These are phyloP conservation scores for Heliconius erato DNA, from an alignment of 2,888 invertebrate genomes.

Conservation along the genomic window DNA sequence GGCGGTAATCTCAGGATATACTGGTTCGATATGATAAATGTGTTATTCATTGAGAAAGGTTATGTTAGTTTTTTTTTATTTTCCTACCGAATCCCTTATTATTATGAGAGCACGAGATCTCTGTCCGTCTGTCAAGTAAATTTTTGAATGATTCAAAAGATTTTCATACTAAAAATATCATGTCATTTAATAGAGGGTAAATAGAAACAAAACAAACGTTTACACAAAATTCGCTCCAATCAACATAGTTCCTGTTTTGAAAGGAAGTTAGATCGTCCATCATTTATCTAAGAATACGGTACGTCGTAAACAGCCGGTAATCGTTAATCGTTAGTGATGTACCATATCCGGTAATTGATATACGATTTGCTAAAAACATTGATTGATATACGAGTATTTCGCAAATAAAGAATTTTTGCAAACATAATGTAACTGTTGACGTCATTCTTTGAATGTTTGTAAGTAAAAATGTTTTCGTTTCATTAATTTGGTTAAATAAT, in stretches of 20 bases:
- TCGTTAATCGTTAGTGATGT: conserved; percentile 23
- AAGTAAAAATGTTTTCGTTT: too few species aligned
- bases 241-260: conserved; percentile 19
- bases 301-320: conserved; percentile 15
- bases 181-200: not conserved
- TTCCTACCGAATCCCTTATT: too few species aligned
- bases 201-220: not conserved
- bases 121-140: too few species aligned
- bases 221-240: not conserved
- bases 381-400: not conserved
- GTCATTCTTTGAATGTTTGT: too few species aligned
- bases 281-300: conserved; percentile 22
- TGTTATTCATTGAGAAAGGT: too few species aligned
- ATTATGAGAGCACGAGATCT: too few species aligned
- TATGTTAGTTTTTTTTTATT: too few species aligned
- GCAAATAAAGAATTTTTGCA: too few species aligned
- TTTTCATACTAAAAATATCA: too few species aligned
- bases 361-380: not conserved
- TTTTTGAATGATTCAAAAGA: too few species aligned
- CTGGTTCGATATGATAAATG: not conserved
- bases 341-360: conserved; percentile 28
- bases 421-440: too few species aligned
- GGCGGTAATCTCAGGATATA: not conserved
- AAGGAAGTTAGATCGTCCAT: conserved; percentile 25
- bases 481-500: too few species aligned